Evolutionary conservation across 2,113 vertebrate genomes (phyloP), one percentile per base, ranked within the genome.

Genomic region (Gymnobelideus leadbeateri): DNA sequence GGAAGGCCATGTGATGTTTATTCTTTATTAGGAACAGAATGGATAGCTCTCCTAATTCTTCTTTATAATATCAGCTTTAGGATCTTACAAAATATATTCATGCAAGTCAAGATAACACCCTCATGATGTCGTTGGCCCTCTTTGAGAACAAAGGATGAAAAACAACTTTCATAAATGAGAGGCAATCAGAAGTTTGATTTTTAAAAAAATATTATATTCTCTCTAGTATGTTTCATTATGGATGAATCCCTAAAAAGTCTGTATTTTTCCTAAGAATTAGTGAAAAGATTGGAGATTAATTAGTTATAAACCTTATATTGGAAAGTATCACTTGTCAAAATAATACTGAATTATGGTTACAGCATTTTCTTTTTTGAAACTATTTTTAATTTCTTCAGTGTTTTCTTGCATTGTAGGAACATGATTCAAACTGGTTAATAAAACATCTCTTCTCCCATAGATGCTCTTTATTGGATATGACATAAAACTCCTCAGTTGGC

Each of bases 191-290:
- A 91, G 47, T 91, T 31, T 51, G 51, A 89, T 24, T 94, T 19
- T 94, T 92, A 94, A 3, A 28, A 57, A 52, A 57, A 68, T n/a
- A 92, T 93, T 95, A 31, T 47, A 0, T 55, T 91, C 16, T 37
- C 50, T 51, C 61, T 19, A 19, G 37, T n/a, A 0, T 91, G 28
- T 96, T 95, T 95, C 52, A 50, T 92, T 91, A 77, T 95, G 91
- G 90, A 93, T 24, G 47, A 37, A 91, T 94, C 91, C 55, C 50
- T 94, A 11, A 93, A 47, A 94, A 84, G 93, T 96, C 16, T 93
- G 51, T 51, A 26, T 93, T 94, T 96, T 89, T 43, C 23, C 2
- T 92, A 68, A 53, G 28, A 93, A 96, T 94, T 51, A 43, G 0
- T 93, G 57, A 90, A 94, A 95, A 94, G n/a, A 93, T 49, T 91